Percentiles rank a stretch among this genome's conserved stretches.
Evolutionary conservation across 2,888 invertebrate genomes (phyloP).

Genomic region (Lamproptera curius): DNA sequence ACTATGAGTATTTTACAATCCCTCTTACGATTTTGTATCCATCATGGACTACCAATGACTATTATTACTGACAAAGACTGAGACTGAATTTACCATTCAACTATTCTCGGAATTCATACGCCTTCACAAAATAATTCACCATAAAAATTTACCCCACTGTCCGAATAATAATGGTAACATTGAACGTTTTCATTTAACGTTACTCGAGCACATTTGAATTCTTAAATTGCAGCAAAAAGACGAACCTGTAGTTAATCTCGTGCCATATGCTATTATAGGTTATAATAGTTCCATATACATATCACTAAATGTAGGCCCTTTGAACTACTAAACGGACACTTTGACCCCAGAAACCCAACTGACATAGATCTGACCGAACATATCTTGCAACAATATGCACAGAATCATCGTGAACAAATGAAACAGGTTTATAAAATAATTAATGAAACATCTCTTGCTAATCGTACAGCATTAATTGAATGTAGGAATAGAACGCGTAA

Average conservation of each 20-base stretch:
- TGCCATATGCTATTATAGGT: neutral
- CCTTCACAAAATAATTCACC: neutral
- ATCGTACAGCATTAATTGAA: neutral
- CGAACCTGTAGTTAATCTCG: neutral
- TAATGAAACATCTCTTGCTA: neutral
- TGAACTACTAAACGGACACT: too few relatives aligned
- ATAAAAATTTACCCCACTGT: neutral
- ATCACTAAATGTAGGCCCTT: too few relatives aligned
- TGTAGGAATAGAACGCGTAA: neutral
- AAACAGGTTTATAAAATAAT: neutral
- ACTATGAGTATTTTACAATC: neutral
- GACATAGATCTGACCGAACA: neutral
- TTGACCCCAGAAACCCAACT: too few relatives aligned
- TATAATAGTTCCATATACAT: too few relatives aligned
- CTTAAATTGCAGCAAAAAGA: neutral
- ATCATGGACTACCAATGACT: neutral
- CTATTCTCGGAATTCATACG: neutral
- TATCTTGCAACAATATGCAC: neutral
- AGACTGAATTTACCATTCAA: neutral
- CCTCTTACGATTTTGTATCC: neutral
- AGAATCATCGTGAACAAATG: neutral
- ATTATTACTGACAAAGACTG: neutral
- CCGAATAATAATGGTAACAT: neutral
- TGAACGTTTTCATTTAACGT: too few relatives aligned
- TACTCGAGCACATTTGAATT: neutral